Evolutionary conservation across 2,113 vertebrate genomes (phyloP).

Genomic region (Chlorodrepanis virens): DNA sequence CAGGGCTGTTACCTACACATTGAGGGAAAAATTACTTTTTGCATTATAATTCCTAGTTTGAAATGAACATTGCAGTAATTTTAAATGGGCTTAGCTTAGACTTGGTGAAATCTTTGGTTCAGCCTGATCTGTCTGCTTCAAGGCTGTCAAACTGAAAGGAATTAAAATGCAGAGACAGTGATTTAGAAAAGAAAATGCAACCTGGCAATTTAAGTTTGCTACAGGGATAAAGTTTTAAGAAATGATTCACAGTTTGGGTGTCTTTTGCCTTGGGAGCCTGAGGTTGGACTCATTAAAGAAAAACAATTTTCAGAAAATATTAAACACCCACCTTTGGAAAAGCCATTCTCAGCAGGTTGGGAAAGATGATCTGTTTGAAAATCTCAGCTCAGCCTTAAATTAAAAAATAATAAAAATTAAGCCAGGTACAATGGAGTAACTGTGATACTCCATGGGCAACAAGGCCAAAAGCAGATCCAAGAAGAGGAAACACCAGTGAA

Average conservation of each 20-base stretch:
- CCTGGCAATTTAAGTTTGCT: constrained; percentile 13
- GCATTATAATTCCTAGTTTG: neutral
- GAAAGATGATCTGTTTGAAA: neutral
- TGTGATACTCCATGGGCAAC: neutral
- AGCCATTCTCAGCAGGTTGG: neutral
- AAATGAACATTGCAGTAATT: neutral
- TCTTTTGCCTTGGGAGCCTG: neutral
- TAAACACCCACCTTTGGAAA: neutral
- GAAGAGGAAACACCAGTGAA: neutral
- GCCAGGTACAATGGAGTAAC: neutral
- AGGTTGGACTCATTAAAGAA: neutral
- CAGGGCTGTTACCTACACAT: neutral
- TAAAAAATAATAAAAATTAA: neutral
- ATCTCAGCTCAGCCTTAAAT: neutral
- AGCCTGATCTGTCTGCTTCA: neutral
- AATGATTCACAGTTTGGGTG: neutral
- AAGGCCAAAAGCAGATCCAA: neutral
- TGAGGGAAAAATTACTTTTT: neutral
- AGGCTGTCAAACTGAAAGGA: neutral
- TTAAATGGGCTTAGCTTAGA: neutral
- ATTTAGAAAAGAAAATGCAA: neutral
- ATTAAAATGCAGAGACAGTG: neutral
- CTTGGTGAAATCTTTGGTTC: neutral
- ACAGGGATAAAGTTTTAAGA: neutral
- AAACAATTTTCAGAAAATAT: neutral